phyloP scores from a whole-genome alignment of 2,797 vertebrate species.

The Nannoperca obscura region DNA sequence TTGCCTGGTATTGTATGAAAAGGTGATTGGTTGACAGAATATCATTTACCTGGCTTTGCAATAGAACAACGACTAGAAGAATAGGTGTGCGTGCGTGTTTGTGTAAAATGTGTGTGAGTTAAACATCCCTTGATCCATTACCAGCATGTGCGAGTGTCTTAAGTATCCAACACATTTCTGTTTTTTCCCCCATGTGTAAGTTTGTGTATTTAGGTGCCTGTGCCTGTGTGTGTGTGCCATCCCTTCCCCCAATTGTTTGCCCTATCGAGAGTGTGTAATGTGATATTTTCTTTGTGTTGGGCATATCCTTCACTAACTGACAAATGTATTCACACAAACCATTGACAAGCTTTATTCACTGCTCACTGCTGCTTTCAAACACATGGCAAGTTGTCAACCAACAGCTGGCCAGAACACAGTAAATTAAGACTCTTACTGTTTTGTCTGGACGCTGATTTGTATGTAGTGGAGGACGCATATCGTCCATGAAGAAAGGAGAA shows the following conservation, averaged over 20 bases:
- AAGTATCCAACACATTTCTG: neutral
- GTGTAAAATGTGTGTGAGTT: neutral
- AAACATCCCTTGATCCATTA: neutral
- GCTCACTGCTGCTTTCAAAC: neutral
- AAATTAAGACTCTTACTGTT: constrained; percentile 1
- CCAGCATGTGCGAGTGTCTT: neutral
- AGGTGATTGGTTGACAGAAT: constrained; percentile 41
- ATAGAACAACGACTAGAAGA: neutral
- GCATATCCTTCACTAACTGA: constrained; percentile 44
- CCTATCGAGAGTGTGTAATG: constrained; percentile 61
- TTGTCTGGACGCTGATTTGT: neutral
- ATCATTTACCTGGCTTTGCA: constrained; percentile 30
- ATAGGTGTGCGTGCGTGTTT: neutral
- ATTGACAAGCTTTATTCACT: constrained; percentile 15
- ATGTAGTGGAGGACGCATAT: neutral
- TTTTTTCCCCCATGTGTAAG: neutral
- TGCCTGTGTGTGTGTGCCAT: neutral
- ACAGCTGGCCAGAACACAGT: neutral
- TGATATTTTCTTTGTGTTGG: constrained; percentile 75
- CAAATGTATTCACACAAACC: constrained; percentile 39
- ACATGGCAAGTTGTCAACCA: neutral
- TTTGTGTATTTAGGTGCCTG: neutral
- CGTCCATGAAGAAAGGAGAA: neutral
- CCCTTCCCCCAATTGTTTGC: constrained; percentile 44
- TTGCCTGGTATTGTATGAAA: neutral